Conservation (phyloP, 30 jellyfish, hydroid and myxozoan species). For the Morbakka virulenta region DNA sequence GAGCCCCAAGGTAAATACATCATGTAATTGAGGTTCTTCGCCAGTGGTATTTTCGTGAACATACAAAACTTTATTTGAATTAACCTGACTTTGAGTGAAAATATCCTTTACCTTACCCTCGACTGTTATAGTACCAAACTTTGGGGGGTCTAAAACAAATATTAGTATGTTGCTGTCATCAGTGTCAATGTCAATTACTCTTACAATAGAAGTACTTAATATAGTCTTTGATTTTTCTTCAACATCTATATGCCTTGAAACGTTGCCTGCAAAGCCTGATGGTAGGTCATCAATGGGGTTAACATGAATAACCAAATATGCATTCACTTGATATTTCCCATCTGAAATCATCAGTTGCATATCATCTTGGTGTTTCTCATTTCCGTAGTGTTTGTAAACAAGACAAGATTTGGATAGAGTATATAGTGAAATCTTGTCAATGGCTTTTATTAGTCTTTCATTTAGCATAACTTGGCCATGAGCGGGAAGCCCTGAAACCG, state of each 20-base stretch:
- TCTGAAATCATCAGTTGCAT: neutral
- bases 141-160: slow-evolving; percentile 1
- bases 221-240: neutral
- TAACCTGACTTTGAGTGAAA: slow-evolving; percentile 44
- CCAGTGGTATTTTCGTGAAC: too few relatives aligned
- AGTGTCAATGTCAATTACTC: neutral
- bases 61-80: slow-evolving; percentile 23
- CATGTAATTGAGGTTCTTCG: too few relatives aligned
- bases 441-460: neutral
- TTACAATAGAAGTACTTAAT: neutral
- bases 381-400: neutral
- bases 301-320: neutral
- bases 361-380: neutral
- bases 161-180: neutral
- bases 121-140: slow-evolving; percentile 33
- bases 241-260: neutral
- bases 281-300: neutral
- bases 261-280: neutral
- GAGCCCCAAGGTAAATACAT: too few relatives aligned
- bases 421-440: neutral
- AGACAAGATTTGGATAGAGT: neutral
- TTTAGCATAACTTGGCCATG: slow-evolving; percentile 1
- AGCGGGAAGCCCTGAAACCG: slow-evolving; percentile 11
- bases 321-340: neutral
- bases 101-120: neutral